Base-by-base conservation (phyloP, 2,888 invertebrate genomes). In the Cenopis cana region DNA sequence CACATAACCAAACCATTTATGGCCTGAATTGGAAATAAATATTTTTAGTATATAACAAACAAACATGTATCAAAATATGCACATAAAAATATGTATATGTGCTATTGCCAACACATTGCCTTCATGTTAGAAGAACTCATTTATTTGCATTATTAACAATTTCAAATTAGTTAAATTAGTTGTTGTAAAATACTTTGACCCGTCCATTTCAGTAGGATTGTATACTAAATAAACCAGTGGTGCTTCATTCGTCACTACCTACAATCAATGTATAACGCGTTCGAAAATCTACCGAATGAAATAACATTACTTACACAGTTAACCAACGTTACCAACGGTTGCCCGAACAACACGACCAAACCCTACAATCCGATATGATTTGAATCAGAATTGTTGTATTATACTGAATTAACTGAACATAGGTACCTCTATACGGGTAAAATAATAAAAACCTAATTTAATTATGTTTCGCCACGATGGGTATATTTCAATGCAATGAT, bases 131-230 rank as follows among this genome's bases (percentile, higher is more conserved):
- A 14, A 41, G 41, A 41, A 14, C n/a, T 41, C 1, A 11, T 56
- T 17, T 56, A 36, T 18, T 62, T 52, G 50, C 6, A 18, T 36
- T 52, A 12, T n/a, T 14, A 49, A 17, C 38, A 2, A 29, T 52
- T 20, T 20, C 36, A 11, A 38, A 38, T 24, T 29, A 46, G 52
- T 24, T 29, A 46, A 65, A 55, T 36, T 20, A 1, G n/a, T 67
- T 61, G 36, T 61, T 54, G 41, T 38, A 60, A 59, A 60, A 67
- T 52, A 55, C 38, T 56, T 62, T 56, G 29, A 61, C 71, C 67
- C 66, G 71, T 71, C 71, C 71, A 71, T 61, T 55, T 61, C 61
- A 38, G 60, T 71, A 71, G 71, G 46, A 54, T 14, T 33, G 55
- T 62, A 33, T 33, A 24, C 24, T 24, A 55, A 17, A 36, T 54